These are phyloP conservation scores for Porites lobata DNA, from an alignment of 92 coral and sea anemone species.

Conservation along the genomic window DNA sequence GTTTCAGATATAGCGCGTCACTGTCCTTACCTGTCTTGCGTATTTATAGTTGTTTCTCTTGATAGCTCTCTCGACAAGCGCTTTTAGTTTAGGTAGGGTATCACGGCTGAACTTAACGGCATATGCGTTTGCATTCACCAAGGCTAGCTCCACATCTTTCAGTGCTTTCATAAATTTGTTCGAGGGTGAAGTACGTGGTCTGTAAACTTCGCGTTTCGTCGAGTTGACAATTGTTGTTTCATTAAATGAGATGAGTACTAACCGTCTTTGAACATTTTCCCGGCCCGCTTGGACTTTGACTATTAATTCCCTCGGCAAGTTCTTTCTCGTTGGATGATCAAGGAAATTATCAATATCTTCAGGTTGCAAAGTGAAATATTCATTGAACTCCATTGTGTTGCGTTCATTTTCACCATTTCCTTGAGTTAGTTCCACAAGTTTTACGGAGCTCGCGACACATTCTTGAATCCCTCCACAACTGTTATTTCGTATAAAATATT, in stretches of 20 bases:
- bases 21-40: slow-evolving; percentile 30
- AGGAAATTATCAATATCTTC: background rate
- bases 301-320: no score
- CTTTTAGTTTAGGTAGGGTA: slow-evolving; percentile 10
- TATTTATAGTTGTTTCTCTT: slow-evolving; percentile 57
- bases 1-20: no score
- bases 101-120: slow-evolving; percentile 10
- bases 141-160: slow-evolving; percentile 80
- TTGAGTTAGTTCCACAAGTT: background rate
- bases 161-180: slow-evolving; percentile 85
- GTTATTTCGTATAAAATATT: background rate
- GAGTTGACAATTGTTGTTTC: slow-evolving; percentile 7
- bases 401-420: background rate
- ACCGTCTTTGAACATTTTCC: background rate
- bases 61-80: slow-evolving; percentile 46
- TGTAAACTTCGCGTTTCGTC: slow-evolving; percentile 58
- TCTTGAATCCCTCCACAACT: background rate
- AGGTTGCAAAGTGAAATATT: background rate
- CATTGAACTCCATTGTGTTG: background rate
- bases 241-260: background rate
- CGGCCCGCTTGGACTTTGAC: background rate
- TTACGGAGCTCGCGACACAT: no score
- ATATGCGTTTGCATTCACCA: slow-evolving; percentile 75
- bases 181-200: slow-evolving; percentile 76
- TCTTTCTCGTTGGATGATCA: background rate